Percentiles rank a stretch among this genome's conserved stretches.
Conservation (phyloP, 53 echinoderm and acorn worm genomes). For the Pentamera pediparva region DNA sequence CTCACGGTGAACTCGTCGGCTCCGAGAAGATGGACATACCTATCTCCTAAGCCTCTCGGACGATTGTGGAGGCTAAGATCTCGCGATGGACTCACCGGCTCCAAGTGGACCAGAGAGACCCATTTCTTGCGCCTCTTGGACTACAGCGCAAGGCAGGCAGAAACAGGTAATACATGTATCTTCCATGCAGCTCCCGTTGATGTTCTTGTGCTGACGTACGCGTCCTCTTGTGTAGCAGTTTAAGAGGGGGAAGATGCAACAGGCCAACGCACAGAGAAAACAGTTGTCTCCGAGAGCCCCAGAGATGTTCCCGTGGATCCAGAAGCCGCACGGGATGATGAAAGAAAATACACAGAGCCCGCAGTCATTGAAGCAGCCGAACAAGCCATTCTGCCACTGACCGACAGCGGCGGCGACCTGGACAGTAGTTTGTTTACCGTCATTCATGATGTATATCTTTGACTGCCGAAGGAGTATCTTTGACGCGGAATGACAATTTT, state of each 20-base stretch:
- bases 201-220: constrained; percentile 82
- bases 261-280: constrained; percentile 70
- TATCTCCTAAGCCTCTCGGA: no score
- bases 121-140: constrained; percentile 86
- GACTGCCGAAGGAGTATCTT: no score
- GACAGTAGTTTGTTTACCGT: no score
- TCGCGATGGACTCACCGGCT: constrained; percentile 78
- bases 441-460: no score
- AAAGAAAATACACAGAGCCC: constrained; percentile 90
- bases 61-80: no score
- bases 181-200: constrained; percentile 74
- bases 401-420: no score
- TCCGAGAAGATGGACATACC: no score
- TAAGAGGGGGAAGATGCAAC: constrained; percentile 70
- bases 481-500: no score
- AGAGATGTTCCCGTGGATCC: constrained; percentile 87
- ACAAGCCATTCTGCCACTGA: constrained; percentile 84
- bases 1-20: no score
- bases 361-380: constrained; percentile 85
- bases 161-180: constrained; percentile 74
- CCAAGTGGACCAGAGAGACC: constrained; percentile 73
- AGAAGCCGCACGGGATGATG: constrained; percentile 77
- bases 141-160: constrained; percentile 70
- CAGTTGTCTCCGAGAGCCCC: constrained; percentile 88
- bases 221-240: constrained; percentile 84